Base-by-base conservation (phyloP, 1,140 invertebrate species). In the Lepidurus couesii region DNA sequence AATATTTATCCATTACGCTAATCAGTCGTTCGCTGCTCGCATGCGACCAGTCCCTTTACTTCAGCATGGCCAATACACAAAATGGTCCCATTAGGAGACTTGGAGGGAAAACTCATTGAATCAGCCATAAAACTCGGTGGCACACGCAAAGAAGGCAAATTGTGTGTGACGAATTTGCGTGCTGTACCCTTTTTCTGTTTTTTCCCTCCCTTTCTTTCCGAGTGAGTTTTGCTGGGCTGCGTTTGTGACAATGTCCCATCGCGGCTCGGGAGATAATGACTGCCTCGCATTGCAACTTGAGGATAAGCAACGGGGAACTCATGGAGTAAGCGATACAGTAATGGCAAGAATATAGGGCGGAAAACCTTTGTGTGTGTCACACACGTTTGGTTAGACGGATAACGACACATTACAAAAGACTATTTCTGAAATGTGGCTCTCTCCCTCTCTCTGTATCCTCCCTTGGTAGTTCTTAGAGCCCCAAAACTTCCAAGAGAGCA, bases 111-210 rank as follows among this genome's bases (percentile, higher is more conserved):
- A 9, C 53, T 65, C 53, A 65, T 65, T 65, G 53, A 65, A 65
- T 16, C 53, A n/a, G 1, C 13, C 53, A 65, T 65, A 65, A 65
- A 65, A 65, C 53, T 65, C 21, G n/a, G 53, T 65, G 53, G 53
- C 53, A 65, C 53, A 65, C 53, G 53, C 53, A 65, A 65, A 65
- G 53, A 65, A 65, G 53, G 53, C 53, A 65, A 65, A 65, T 65
- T 21, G 53, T 65, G 53, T 65, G 53, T 65, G 53, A 65, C 53
- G 53, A 21, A 65, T 65, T 21, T 65, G 34, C 53, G 53, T 65
- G 53, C 53, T 13, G 21, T 21, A n/a, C 53, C 21, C 3, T 65
- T 65, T 16, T 16, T 65, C 21, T 65, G 16, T 65, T 21, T 65
- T 65, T 65, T 65, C n/a, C 21, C 13, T 47, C 45, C 16, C 3